Percentiles rank a stretch among this genome's conserved stretches.
Evolutionary conservation across 2,113 vertebrate genomes (phyloP).

Genomic region (Uria lomvia): DNA sequence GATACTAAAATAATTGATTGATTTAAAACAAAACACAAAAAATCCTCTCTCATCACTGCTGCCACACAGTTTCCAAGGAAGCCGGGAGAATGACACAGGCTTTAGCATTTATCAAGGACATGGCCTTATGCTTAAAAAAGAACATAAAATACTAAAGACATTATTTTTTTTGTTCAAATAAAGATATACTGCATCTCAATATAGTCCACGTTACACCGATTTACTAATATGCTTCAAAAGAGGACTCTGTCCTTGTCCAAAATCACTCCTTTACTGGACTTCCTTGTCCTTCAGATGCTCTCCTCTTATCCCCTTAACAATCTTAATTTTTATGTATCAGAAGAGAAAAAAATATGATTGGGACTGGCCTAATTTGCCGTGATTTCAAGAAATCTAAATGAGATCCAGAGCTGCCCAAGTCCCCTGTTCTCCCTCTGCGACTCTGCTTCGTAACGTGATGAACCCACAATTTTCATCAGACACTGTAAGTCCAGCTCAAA

Average conservation of each 20-base stretch:
- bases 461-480: not conserved
- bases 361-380: not conserved
- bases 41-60: not conserved
- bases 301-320: not conserved
- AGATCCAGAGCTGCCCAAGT: not conserved
- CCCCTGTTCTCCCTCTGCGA: not conserved
- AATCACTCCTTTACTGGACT: not conserved
- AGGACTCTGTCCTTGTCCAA: not conserved
- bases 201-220: not conserved
- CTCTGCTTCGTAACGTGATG: fast-evolving
- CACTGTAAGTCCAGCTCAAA: not conserved
- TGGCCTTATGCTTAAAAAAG: not conserved
- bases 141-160: fast-evolving
- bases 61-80: not conserved
- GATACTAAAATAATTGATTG: not conserved
- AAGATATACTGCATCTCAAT: not conserved
- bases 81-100: not conserved
- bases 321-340: not conserved
- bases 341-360: not conserved
- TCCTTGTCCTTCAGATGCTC: not conserved
- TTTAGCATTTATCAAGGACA: not conserved
- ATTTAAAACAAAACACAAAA: not conserved
- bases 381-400: not conserved
- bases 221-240: not conserved
- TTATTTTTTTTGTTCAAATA: not conserved